A percentile compares a stretch with the other conserved stretches of the same genome.
These are phyloP conservation scores for Onychostoma macrolepis DNA, from an alignment of 2,113 vertebrate species.

Conservation along the genomic window DNA sequence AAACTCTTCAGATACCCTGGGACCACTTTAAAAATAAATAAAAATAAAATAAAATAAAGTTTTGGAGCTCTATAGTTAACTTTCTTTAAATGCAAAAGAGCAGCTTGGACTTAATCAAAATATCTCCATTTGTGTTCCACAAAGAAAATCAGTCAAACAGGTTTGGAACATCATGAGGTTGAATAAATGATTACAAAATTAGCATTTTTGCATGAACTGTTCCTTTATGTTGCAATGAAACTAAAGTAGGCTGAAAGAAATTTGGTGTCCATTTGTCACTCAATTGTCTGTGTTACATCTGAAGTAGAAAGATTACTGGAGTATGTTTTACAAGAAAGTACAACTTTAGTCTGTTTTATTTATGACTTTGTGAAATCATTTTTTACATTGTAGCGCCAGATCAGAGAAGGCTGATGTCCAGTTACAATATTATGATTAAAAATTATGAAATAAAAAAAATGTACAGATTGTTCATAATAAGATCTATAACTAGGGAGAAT, in stretches of 20 bases:
- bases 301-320: too few relatives aligned
- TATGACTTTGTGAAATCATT: too few relatives aligned
- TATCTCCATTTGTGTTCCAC: not conserved
- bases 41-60: too few relatives aligned
- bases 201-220: not conserved
- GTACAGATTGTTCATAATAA: too few relatives aligned
- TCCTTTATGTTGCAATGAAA: not conserved
- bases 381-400: not conserved
- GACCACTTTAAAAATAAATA: not conserved
- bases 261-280: too few relatives aligned
- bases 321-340: too few relatives aligned
- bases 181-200: not conserved
- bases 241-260: not conserved
- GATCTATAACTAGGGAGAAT: not conserved
- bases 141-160: not conserved
- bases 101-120: not conserved
- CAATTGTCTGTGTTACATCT: too few relatives aligned
- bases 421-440: too few relatives aligned
- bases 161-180: not conserved
- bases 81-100: not conserved
- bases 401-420: not conserved
- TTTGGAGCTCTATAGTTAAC: not conserved
- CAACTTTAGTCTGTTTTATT: too few relatives aligned
- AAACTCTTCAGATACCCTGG: not conserved
- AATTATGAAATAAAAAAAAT: too few relatives aligned